phyloP scores from a whole-genome alignment of 2,888 invertebrate genomes.

The Apamea anceps region DNA sequence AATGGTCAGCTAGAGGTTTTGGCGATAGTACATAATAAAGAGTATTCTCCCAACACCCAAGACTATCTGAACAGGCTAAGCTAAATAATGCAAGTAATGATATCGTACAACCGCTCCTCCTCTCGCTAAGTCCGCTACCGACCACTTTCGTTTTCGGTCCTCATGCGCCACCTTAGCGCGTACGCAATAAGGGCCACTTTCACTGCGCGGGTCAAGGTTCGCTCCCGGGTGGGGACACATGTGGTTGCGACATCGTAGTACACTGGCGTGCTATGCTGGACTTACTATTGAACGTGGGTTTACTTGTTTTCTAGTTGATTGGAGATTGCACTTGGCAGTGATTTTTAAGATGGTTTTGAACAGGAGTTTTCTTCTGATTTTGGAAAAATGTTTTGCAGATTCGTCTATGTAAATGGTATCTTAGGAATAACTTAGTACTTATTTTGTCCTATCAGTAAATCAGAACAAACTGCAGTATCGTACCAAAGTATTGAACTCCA shows the following conservation, averaged over 20 bases:
- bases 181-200: slow-evolving; percentile 67
- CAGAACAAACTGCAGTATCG: background rate
- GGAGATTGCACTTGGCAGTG: background rate
- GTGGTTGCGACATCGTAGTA: slow-evolving; percentile 45
- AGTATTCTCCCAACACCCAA: background rate
- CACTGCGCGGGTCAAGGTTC: slow-evolving; percentile 66
- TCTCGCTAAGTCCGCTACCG: slow-evolving; percentile 21
- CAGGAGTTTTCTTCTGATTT: background rate
- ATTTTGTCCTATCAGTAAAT: background rate
- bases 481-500: background rate
- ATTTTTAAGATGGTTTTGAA: background rate
- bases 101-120: slow-evolving; percentile 21
- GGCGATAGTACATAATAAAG: too few relatives aligned
- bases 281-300: slow-evolving; percentile 1
- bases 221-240: slow-evolving; percentile 47
- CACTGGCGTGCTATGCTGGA: slow-evolving; percentile 20
- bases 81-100: too few relatives aligned
- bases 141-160: slow-evolving; percentile 61
- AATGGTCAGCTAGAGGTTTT: too few relatives aligned
- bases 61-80: background rate
- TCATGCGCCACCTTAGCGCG: slow-evolving; percentile 42
- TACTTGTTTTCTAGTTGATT: background rate
- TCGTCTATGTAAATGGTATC: background rate
- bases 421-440: background rate
- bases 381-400: background rate